Base-by-base conservation (phyloP, 2,888 invertebrate species). In the Drosophila greeni region DNA sequence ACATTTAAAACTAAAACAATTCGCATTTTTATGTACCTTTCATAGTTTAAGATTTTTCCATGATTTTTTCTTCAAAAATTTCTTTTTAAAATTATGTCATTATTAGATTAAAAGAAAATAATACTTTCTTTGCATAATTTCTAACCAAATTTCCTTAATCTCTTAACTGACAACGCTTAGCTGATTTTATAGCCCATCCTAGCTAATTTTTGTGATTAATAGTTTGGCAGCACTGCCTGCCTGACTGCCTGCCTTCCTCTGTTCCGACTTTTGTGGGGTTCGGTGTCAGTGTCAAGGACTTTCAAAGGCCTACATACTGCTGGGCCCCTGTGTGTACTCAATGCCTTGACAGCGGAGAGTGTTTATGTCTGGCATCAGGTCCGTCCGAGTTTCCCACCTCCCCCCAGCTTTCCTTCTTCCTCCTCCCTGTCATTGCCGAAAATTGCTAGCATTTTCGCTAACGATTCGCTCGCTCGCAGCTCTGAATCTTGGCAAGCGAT, bases 261-360 rank as follows among this genome's bases (percentile, higher is more conserved):
- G 37, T 8, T 24, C 16, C 45, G 59, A 40, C 47, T 36, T 56
- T 47, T 39, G 47, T 56, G 31, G 66, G 31, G 31, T 37, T 62
- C 14, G 51, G 53, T 75, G 73, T 82, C 81, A 81, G 81, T 82
- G 81, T 84, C 81, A 81, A 81, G 85, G 69, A 67, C 47, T 34
- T 48, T 36, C 55, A n/a, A 31, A 37, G 48, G 61, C 70, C 67
- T 31, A 67, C 34, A 66, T 51, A 36, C 45, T 39, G 66, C 39
- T 39, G 66, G 58, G 58, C 43, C 40, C 24, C n/a, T 33, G 53
- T 55, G 52, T 54, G 65, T 47, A 51, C 65, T 36, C 75, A 70
- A 71, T 82, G 74, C 61, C 62, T 64, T 64, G 66, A 65, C 62
- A 65, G 62, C 33, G 31, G 53, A 66, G 43, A 58, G 64, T 75